These are phyloP conservation scores for Empis stercorea DNA, from an alignment of 2,888 invertebrate genomes.

Conservation along the genomic window DNA sequence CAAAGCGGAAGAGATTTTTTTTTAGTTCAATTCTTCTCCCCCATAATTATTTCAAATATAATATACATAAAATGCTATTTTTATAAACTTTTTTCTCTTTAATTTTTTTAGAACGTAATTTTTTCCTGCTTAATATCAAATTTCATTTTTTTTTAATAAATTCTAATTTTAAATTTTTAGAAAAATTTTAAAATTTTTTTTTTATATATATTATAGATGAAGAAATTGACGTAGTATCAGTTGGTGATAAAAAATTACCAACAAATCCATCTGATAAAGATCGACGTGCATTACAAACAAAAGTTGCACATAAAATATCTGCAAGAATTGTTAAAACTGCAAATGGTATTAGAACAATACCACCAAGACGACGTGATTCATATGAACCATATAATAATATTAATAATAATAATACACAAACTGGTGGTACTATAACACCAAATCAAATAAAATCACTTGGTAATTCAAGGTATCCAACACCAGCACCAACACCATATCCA, in stretches of 20 bases:
- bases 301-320: conserved; percentile 45
- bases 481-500: conserved; percentile 4
- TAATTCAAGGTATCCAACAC: conserved; percentile 17
- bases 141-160: neutral
- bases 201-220: conserved; percentile 46
- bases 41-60: no score
- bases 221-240: conserved; percentile 73
- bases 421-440: conserved; percentile 28
- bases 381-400: conserved; percentile 23
- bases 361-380: conserved; percentile 19
- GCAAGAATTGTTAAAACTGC: conserved; percentile 26
- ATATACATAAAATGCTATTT: no score
- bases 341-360: conserved; percentile 23
- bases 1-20: no score
- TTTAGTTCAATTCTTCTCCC: no score
- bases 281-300: conserved; percentile 48
- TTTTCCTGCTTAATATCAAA: no score
- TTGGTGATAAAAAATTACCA: conserved; percentile 49
- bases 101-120: no score
- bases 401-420: conserved; percentile 17
- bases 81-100: no score
- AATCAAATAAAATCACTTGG: conserved; percentile 22
- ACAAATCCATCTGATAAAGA: conserved; percentile 57
- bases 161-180: conserved; percentile 8
- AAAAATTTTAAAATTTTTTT: conserved; percentile 4